Conservation (phyloP, 2,113 vertebrate genomes). For the Taxidea taxus region DNA sequence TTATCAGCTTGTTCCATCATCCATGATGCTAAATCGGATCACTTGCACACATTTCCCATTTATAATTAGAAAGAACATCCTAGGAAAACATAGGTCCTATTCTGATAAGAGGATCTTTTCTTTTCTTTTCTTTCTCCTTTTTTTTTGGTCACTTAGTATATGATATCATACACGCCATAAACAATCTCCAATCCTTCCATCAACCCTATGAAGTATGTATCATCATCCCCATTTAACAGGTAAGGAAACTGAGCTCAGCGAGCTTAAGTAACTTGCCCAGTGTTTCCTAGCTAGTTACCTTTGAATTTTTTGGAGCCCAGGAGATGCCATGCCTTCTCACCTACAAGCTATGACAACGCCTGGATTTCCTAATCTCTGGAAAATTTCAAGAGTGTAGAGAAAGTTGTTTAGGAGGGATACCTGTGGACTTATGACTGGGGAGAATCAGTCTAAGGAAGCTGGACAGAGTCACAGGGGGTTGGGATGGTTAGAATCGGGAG, state of each 20-base stretch:
- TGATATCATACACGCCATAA: not conserved
- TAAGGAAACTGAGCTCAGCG: not conserved
- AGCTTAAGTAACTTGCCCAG: not conserved
- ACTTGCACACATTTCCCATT: not conserved
- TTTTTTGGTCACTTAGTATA: not conserved
- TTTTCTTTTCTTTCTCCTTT: conserved; percentile 16
- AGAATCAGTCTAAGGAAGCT: not conserved
- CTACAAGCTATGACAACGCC: not conserved
- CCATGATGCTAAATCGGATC: not conserved
- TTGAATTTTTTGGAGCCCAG: not conserved
- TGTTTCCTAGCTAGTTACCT: not conserved
- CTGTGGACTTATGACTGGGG: not conserved
- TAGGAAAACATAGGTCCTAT: not conserved
- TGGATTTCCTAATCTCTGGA: not conserved
- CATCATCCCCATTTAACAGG: not conserved
- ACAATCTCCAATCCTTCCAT: not conserved
- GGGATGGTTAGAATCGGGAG: not conserved
- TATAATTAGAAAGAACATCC: not conserved
- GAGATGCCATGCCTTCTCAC: not conserved
- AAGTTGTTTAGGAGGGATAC: not conserved
- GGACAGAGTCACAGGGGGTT: not conserved
- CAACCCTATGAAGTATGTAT: not conserved
- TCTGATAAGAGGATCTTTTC: not conserved
- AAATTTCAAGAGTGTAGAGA: not conserved
- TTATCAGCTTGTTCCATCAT: not conserved